Evolutionary conservation across 2,888 invertebrate genomes (phyloP).

Genomic region (Lingula anatina): DNA sequence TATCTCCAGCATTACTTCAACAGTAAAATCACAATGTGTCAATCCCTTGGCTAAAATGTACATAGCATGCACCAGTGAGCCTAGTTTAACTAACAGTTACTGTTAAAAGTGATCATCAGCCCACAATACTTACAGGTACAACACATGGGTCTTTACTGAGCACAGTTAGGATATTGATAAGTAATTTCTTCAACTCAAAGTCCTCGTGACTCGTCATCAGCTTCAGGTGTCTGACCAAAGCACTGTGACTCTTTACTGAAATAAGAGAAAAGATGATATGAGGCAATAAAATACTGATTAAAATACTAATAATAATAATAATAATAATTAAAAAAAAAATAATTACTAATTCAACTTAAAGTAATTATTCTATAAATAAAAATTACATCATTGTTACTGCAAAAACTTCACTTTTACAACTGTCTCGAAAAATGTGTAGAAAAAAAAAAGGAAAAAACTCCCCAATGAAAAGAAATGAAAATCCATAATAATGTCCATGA

Average conservation of each 20-base stretch:
- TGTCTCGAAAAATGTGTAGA: neutral
- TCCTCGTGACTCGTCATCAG: slow-evolving; percentile 47
- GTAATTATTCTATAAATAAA: neutral
- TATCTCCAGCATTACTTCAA: too few species aligned
- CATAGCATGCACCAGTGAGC: too few species aligned
- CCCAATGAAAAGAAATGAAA: neutral
- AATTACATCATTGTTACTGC: too few species aligned
- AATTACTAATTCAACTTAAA: neutral
- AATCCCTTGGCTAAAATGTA: too few species aligned
- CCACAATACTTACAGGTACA: slow-evolving; percentile 34
- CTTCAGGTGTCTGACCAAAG: slow-evolving; percentile 47
- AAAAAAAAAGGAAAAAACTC: neutral
- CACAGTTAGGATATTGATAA: slow-evolving; percentile 45
- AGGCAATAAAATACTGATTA: neutral
- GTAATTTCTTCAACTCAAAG: slow-evolving; percentile 51
- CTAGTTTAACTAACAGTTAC: too few species aligned
- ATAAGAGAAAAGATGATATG: slow-evolving; percentile 5
- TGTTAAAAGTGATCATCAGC: too few species aligned
- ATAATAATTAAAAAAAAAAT: slow-evolving; percentile 3
- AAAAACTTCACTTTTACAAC: neutral
- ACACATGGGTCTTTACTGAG: slow-evolving; percentile 38
- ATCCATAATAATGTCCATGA: neutral
- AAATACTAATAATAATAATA: too few species aligned
- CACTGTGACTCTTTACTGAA: slow-evolving; percentile 50
- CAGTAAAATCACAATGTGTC: too few species aligned